Evolutionary conservation across 2,888 invertebrate species (phyloP).

Genomic region (Andrena camellia): DNA sequence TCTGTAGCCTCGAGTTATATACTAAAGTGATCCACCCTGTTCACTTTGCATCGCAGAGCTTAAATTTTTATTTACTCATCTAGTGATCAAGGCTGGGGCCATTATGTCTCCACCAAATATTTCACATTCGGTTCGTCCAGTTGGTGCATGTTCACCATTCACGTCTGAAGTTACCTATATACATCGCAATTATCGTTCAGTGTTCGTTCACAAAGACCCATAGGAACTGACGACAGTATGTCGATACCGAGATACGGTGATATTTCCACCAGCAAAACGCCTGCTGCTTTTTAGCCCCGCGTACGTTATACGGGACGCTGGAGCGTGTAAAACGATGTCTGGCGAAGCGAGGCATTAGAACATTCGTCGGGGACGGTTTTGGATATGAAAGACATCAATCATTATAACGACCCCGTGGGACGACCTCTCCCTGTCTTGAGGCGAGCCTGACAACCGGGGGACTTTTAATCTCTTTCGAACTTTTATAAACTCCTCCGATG

Average conservation of each 20-base stretch:
- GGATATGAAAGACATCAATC: slow-evolving; percentile 69
- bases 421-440: slow-evolving; percentile 61
- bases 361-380: slow-evolving; percentile 60
- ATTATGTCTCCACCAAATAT: too few species aligned
- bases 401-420: slow-evolving; percentile 63
- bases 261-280: slow-evolving; percentile 18
- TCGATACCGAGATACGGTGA: not conserved
- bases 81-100: too few species aligned
- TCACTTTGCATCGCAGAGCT: too few species aligned
- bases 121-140: too few species aligned
- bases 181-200: too few species aligned
- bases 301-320: slow-evolving; percentile 32
- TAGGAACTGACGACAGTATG: too few species aligned
- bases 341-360: slow-evolving; percentile 56
- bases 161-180: too few species aligned
- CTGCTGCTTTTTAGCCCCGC: slow-evolving; percentile 6
- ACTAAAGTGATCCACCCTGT: too few species aligned
- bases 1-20: too few species aligned
- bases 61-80: too few species aligned
- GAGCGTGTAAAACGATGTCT: slow-evolving; percentile 50
- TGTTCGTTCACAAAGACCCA: too few species aligned
- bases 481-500: slow-evolving; percentile 58
- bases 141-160: too few species aligned
- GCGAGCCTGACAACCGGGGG: slow-evolving; percentile 55
- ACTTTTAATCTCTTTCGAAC: slow-evolving; percentile 67